Evolutionary conservation across 2,113 vertebrate species (phyloP).

Genomic region (Elachura formosa): DNA sequence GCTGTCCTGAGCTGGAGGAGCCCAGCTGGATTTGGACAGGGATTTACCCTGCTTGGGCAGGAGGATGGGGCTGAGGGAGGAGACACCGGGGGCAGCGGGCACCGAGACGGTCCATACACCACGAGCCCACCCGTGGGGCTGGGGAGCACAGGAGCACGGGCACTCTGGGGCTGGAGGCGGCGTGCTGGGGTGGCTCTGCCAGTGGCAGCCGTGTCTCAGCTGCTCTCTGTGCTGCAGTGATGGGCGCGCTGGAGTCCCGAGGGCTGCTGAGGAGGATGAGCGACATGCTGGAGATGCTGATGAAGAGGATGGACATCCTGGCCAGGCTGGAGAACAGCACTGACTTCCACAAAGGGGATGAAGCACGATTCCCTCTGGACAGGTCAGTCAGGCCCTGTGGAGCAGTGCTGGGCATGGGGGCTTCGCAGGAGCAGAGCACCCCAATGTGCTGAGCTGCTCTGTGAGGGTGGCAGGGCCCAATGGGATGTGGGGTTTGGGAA

Average conservation of each 20-base stretch:
- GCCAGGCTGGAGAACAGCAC: conserved; percentile 86
- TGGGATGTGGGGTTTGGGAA: rapidly evolving
- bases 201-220: neutral
- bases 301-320: conserved; percentile 88
- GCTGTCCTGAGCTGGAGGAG: neutral
- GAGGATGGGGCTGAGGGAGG: neutral
- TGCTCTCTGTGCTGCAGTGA: conserved; percentile 71
- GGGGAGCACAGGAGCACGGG: rapidly evolving
- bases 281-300: conserved; percentile 92
- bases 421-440: neutral
- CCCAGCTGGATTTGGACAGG: neutral
- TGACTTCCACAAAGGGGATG: conserved; percentile 77
- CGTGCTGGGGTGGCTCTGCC: rapidly evolving
- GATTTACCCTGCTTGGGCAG: neutral
- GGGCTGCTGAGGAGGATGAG: conserved; percentile 91
- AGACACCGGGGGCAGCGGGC: neutral
- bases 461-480: neutral
- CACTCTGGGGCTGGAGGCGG: neutral
- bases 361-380: conserved; percentile 77
- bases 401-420: rapidly evolving
- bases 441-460: rapidly evolving
- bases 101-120: rapidly evolving
- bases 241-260: conserved; percentile 84
- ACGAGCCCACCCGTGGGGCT: neutral
- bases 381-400: conserved; percentile 68